Evolutionary conservation across 1,140 invertebrate genomes (phyloP).

Genomic region (Anastatus disparis): DNA sequence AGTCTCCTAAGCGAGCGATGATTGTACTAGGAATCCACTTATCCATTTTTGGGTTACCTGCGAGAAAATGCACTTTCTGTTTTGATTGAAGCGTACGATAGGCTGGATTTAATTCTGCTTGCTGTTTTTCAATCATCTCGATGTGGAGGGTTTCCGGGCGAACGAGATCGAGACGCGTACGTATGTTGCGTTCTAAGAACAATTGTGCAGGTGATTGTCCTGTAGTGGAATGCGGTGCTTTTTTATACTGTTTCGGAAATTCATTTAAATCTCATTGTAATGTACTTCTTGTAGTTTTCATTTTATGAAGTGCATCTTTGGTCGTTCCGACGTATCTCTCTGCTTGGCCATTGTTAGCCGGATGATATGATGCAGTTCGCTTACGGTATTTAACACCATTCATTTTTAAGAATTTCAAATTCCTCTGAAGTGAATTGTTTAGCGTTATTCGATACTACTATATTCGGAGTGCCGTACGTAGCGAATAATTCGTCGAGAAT

Average conservation of each 20-base stretch:
- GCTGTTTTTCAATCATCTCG: no score
- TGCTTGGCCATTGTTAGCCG: not conserved
- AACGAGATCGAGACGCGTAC: slow-evolving; percentile 29
- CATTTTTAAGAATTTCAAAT: not conserved
- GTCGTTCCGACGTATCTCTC: slow-evolving; percentile 39
- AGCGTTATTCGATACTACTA: no score
- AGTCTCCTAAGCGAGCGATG: no score
- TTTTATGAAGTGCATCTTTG: slow-evolving; percentile 44
- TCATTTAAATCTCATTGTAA: slow-evolving; percentile 38
- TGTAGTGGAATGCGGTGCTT: slow-evolving; percentile 40
- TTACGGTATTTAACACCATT: no score
- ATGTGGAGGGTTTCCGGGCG: not conserved
- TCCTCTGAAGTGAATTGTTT: not conserved
- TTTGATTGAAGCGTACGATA: not conserved
- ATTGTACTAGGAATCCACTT: no score
- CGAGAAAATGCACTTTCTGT: not conserved
- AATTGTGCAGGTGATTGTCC: no score
- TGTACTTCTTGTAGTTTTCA: slow-evolving; percentile 23
- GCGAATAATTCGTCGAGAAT: no score
- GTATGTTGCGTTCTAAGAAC: slow-evolving; percentile 9
- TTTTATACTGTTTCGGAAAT: slow-evolving; percentile 41
- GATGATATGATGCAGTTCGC: not conserved
- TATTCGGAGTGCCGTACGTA: slow-evolving; percentile 42
- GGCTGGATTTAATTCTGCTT: not conserved
- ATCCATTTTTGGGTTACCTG: no score